Percentiles rank a stretch among this genome's conserved stretches.
Conservation (phyloP, 2,888 invertebrate species). For the Stenoptilia bipunctidactyla region DNA sequence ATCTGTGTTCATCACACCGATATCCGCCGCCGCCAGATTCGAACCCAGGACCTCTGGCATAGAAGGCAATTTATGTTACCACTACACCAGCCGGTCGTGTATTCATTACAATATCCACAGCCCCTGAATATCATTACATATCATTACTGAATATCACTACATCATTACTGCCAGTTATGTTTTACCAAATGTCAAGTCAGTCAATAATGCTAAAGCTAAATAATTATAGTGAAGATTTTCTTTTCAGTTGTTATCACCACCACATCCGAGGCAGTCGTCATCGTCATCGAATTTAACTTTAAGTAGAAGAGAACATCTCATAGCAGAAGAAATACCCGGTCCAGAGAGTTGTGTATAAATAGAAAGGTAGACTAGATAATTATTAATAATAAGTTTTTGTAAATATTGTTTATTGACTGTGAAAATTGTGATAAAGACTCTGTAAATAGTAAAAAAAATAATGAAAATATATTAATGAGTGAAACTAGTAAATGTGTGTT, state of each 20-base stretch:
- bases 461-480: slow-evolving; percentile 17
- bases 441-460: slow-evolving; percentile 27
- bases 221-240: too few relatives aligned
- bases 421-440: slow-evolving; percentile 34
- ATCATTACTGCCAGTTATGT: too few relatives aligned
- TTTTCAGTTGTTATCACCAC: slow-evolving; percentile 39
- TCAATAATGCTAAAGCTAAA: too few relatives aligned
- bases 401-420: slow-evolving; percentile 33
- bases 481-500: slow-evolving; percentile 7
- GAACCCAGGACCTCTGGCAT: too few relatives aligned
- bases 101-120: too few relatives aligned
- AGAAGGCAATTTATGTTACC: too few relatives aligned
- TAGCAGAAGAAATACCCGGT: slow-evolving; percentile 63
- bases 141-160: too few relatives aligned
- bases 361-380: slow-evolving; percentile 4
- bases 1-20: too few relatives aligned
- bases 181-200: too few relatives aligned
- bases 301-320: slow-evolving; percentile 58
- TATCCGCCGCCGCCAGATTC: too few relatives aligned
- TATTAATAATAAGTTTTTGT: slow-evolving; percentile 21
- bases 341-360: slow-evolving; percentile 63
- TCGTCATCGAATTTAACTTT: slow-evolving; percentile 34
- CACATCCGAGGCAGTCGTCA: slow-evolving; percentile 35
- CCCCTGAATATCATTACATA: too few relatives aligned
- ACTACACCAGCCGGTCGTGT: too few relatives aligned